Base-by-base conservation (phyloP, 2,797 vertebrate species). In the Lepilemur septentrionalis region DNA sequence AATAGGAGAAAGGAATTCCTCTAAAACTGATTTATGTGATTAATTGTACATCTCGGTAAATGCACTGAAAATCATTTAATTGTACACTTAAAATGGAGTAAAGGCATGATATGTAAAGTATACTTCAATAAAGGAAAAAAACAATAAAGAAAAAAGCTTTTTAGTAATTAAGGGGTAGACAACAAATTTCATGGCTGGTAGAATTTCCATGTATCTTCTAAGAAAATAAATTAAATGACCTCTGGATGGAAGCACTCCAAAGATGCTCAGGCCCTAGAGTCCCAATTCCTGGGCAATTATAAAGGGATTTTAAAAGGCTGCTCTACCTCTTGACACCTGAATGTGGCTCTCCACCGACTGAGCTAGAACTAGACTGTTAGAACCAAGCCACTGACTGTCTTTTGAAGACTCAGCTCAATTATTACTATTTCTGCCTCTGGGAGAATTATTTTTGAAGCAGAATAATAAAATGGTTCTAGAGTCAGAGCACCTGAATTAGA, bases 201-300 rank as follows among this genome's bases (percentile, higher is more conserved):
- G 38, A 96, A 85, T 90, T 92, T 88, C 38, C 46, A 81, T 38
- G 14, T 59, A 55, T 28, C 88, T 91, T 82, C 46, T 93, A 95
- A 41, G 17, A 11, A 92, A 95, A 57, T 73, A 75, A 76, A 78
- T 78, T 89, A 72, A 87, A 86, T 80, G 59, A 65, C 61, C 43
- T 75, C 73, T 91, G 12, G 41, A 78, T 25, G 65, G 65, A 94
- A 52, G 43, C 95, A 95, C 83, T 32, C 25, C 25, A 93, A 80
- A 81, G 20, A 82, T 67, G 4, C 10, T 95, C 76, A 83, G 32
- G 48, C 3, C 25, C 35, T 48, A 70, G 72, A 69, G 32, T 55
- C 23, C 46, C 13, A 76, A 32, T 73, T 85, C 30, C 20, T 10
- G 43, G 23, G 11, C 35, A 79, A 59, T 95, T 82, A 82, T 30